Conservation (phyloP, 1,140 invertebrate species). For the Eulimnadia texana region DNA sequence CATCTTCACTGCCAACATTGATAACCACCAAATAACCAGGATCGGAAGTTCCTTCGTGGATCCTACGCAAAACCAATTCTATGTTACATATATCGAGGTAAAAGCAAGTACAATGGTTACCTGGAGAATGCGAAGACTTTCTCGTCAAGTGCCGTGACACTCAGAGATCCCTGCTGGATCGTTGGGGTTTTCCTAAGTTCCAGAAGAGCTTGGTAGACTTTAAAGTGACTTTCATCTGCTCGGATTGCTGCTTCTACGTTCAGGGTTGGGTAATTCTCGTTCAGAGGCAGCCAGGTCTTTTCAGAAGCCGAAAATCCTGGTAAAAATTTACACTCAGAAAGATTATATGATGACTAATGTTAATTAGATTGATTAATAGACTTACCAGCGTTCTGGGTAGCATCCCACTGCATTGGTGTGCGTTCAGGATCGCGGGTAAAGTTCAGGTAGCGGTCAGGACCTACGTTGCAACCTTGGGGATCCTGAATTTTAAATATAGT, state of each 20-base stretch:
- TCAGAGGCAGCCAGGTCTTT: slow-evolving; percentile 50
- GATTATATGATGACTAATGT: not conserved
- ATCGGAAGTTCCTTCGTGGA: not conserved
- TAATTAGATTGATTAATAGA: slow-evolving; percentile 17
- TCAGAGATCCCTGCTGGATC: slow-evolving; percentile 38
- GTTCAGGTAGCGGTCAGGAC: slow-evolving; percentile 34
- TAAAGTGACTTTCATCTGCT: slow-evolving; percentile 22
- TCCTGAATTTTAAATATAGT: slow-evolving; percentile 17
- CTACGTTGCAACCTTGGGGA: slow-evolving; percentile 32
- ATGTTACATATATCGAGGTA: not conserved
- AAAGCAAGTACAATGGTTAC: too few relatives aligned
- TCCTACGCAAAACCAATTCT: not conserved
- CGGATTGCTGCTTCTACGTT: slow-evolving; percentile 37
- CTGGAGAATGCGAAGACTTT: slow-evolving; percentile 22
- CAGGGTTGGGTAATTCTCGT: slow-evolving; percentile 33
- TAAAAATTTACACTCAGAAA: slow-evolving; percentile 11
- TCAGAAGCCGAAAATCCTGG: slow-evolving; percentile 42
- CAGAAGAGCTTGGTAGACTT: slow-evolving; percentile 28
- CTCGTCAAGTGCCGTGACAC: slow-evolving; percentile 33
- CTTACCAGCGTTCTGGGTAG: slow-evolving; percentile 31
- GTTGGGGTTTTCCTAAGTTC: slow-evolving; percentile 31
- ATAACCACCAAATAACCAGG: slow-evolving; percentile 6
- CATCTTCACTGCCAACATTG: slow-evolving; percentile 6
- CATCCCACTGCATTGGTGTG: slow-evolving; percentile 61
- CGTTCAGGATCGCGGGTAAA: slow-evolving; percentile 44